Evolutionary conservation across 2,888 invertebrate species (phyloP).

Genomic region (Tillus elongatus): DNA sequence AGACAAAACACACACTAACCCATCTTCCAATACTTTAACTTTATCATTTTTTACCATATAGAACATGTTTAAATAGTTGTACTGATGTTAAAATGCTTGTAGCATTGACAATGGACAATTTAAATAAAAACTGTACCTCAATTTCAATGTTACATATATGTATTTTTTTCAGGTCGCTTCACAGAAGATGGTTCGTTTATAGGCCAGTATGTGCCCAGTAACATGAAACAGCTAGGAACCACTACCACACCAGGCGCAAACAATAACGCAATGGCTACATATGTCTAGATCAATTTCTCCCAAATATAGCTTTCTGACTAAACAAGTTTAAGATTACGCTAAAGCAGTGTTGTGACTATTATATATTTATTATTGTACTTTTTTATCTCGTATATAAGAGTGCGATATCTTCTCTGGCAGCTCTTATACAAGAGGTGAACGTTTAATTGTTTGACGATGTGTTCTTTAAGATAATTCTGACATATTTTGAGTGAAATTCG

Average conservation of each 20-base stretch:
- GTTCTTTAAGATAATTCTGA: slow-evolving; percentile 14
- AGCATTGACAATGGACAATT: too few species aligned
- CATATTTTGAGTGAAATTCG: slow-evolving; percentile 16
- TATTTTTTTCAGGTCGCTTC: slow-evolving; percentile 61
- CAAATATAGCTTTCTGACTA: slow-evolving; percentile 10
- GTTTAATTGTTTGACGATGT: slow-evolving; percentile 20
- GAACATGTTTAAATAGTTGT: too few species aligned
- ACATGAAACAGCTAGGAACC: slow-evolving; percentile 53
- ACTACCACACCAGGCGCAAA: slow-evolving; percentile 40
- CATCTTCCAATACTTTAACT: too few species aligned
- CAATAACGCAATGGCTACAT: slow-evolving; percentile 54
- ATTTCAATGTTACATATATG: too few species aligned
- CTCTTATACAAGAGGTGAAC: slow-evolving; percentile 5
- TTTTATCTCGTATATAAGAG: background rate
- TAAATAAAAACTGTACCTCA: too few species aligned
- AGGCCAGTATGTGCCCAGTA: slow-evolving; percentile 88
- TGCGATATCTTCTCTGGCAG: too few species aligned
- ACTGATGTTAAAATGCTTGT: too few species aligned
- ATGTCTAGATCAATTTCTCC: slow-evolving; percentile 45
- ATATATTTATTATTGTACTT: slow-evolving; percentile 10
- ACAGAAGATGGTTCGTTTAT: slow-evolving; percentile 97
- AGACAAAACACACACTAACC: too few species aligned
- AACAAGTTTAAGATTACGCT: slow-evolving; percentile 15
- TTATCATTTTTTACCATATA: too few species aligned
- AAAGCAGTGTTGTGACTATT: slow-evolving; percentile 19